phyloP scores from a whole-genome alignment of 2,113 vertebrate genomes.

The Beaufortia kweichowensis region DNA sequence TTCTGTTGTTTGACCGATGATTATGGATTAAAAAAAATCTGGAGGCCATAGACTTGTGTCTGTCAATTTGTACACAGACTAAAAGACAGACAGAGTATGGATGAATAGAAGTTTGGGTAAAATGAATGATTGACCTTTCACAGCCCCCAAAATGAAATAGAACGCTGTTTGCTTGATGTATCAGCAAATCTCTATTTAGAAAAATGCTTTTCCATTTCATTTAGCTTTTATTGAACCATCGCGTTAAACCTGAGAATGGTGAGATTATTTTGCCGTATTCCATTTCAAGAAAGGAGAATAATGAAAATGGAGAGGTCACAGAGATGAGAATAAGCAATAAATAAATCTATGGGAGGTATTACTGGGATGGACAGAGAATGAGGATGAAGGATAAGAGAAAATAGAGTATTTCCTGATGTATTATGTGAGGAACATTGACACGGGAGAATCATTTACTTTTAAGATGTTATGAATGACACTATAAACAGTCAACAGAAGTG shows the following conservation, averaged over 20 bases:
- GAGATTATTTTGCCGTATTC: conserved; percentile 29
- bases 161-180: conserved; percentile 25
- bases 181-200: conserved; percentile 11
- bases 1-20: conserved; percentile 24
- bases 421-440: conserved; percentile 4
- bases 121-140: conserved; percentile 25
- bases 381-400: neutral
- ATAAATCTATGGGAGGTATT: conserved; percentile 1
- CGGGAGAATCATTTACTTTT: neutral
- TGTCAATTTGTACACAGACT: conserved; percentile 27
- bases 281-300: conserved; percentile 24
- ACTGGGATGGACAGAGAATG: neutral
- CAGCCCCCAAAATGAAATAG: conserved; percentile 18
- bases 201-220: conserved; percentile 29
- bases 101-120: conserved; percentile 10
- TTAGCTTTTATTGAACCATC: conserved; percentile 38
- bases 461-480: neutral
- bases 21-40: conserved; percentile 12
- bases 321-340: neutral
- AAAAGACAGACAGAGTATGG: neutral
- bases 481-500: neutral
- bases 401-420: neutral
- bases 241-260: conserved; percentile 11
- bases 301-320: conserved; percentile 32
- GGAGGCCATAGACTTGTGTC: neutral